Conservation (phyloP, 2,888 invertebrate genomes). For the Macaria notata region DNA sequence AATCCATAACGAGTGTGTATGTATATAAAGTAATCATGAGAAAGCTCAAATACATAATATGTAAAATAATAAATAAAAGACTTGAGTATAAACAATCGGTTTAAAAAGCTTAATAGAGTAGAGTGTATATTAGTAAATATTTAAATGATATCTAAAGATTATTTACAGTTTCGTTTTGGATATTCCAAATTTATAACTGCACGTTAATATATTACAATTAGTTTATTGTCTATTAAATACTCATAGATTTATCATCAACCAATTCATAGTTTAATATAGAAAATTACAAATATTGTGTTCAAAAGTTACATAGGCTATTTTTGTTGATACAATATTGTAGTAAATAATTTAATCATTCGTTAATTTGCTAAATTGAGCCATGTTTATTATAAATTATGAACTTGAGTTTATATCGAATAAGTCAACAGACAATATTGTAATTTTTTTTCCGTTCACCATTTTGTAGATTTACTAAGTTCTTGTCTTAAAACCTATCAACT, state of each 20-base stretch:
- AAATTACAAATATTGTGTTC: slow-evolving; percentile 68
- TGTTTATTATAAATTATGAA: too few relatives aligned
- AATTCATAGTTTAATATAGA: slow-evolving; percentile 11
- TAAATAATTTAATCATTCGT: neutral
- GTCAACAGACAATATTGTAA: too few relatives aligned
- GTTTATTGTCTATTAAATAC: slow-evolving; percentile 48
- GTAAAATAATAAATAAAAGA: slow-evolving; percentile 72
- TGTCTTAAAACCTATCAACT: too few relatives aligned
- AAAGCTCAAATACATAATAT: slow-evolving; percentile 74
- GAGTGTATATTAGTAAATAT: slow-evolving; percentile 61
- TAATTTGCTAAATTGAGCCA: too few relatives aligned
- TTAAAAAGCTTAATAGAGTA: slow-evolving; percentile 69
- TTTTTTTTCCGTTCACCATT: too few relatives aligned
- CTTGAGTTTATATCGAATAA: too few relatives aligned
- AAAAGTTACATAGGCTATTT: slow-evolving; percentile 27
- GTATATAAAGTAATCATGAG: slow-evolving; percentile 71
- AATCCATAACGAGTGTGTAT: slow-evolving; percentile 51
- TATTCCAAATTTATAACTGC: slow-evolving; percentile 56
- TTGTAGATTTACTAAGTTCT: too few relatives aligned
- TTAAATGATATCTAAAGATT: slow-evolving; percentile 39
- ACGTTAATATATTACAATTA: slow-evolving; percentile 46
- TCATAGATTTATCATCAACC: slow-evolving; percentile 55
- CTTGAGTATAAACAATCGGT: slow-evolving; percentile 70
- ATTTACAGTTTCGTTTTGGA: slow-evolving; percentile 39
- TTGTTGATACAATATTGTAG: too few relatives aligned